Percentiles rank a stretch among this genome's conserved stretches.
These are phyloP conservation scores for Chymomyza caudatula DNA, from an alignment of 2,888 invertebrate species.

Conservation along the genomic window DNA sequence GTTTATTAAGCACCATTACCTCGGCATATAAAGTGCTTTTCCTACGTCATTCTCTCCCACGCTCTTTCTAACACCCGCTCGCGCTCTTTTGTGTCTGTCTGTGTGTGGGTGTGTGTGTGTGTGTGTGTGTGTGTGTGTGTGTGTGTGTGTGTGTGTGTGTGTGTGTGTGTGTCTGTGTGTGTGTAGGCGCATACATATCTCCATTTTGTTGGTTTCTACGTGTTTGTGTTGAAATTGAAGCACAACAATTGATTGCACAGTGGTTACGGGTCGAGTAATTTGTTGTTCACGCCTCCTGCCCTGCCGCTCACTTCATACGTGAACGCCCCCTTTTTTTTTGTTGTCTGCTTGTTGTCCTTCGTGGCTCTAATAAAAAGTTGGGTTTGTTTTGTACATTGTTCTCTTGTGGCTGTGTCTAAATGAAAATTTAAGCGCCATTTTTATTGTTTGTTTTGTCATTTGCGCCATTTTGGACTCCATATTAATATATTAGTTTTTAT, in stretches of 20 bases:
- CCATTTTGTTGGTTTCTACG: neutral
- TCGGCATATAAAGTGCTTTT: slow-evolving; percentile 7
- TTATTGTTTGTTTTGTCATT: slow-evolving; percentile 46
- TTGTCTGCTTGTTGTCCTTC: slow-evolving; percentile 14
- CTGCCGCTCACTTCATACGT: slow-evolving; percentile 1
- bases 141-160: neutral
- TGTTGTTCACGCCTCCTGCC: slow-evolving; percentile 40
- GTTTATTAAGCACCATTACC: slow-evolving; percentile 61
- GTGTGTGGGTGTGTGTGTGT: neutral
- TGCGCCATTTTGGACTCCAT: neutral
- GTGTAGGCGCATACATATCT: neutral
- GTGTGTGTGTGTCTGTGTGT: neutral
- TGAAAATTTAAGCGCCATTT: slow-evolving; percentile 58
- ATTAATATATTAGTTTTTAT: neutral
- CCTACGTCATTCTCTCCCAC: neutral
- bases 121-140: neutral
- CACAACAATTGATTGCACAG: slow-evolving; percentile 62
- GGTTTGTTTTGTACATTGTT: slow-evolving; percentile 16
- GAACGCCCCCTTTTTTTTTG: neutral
- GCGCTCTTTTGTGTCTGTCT: neutral
- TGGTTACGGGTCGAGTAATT: slow-evolving; percentile 61
- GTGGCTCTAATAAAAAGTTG: neutral
- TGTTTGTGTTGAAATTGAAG: slow-evolving; percentile 12
- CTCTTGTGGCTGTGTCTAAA: slow-evolving; percentile 25
- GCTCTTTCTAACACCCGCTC: neutral